Evolutionary conservation across 1,140 invertebrate species (phyloP), one percentile per base, ranked within the genome.

Genomic region (Babylonia areolata): DNA sequence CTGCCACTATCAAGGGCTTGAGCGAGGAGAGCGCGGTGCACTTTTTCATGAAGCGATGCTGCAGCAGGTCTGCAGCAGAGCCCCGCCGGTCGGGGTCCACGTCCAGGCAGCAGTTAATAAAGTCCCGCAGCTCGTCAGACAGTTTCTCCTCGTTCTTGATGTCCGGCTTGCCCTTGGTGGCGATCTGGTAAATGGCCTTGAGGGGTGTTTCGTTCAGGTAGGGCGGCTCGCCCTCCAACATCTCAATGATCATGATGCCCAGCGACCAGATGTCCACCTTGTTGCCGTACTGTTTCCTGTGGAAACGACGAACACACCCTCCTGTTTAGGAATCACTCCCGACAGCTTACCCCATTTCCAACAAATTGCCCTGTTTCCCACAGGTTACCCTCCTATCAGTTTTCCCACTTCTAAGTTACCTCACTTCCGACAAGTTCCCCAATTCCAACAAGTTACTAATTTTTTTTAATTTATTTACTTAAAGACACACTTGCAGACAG

Each of bases 21-120:
- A 99, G 95, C 90, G 97, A 98, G 81, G 97, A 97, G 90, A 99
- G 95, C 89, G 98, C 98, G 94, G 98, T 97, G 78, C 98, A 97
- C 94, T 98, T 95, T 95, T 98, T 98, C 88, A 99, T 95, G 95
- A 99, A 99, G 88, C 97, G 97, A 96, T 99, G 98, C 96, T 98
- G 97, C 81, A 99, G 95, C 91, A 99, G 95, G 93, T 98, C 97
- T 85, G 96, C 96, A 54, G 98, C 97, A 78, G 97, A 96, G 35
- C 97, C 97, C 89, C 98, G 96, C 92, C 96, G 96, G 46, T 99
- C 98, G n/a, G 99, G 89, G 93, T 99, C 98, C n/a, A 99, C 98
- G 94, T 99, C 98, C 89, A 99, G 96, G 95, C 98, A 99, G 93
- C 97, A 96, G 95, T 99, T 98, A 88, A 99, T 96, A 95, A 99